Base-by-base conservation (phyloP, 2,888 invertebrate genomes). In the Cyrtodaria siliqua region DNA sequence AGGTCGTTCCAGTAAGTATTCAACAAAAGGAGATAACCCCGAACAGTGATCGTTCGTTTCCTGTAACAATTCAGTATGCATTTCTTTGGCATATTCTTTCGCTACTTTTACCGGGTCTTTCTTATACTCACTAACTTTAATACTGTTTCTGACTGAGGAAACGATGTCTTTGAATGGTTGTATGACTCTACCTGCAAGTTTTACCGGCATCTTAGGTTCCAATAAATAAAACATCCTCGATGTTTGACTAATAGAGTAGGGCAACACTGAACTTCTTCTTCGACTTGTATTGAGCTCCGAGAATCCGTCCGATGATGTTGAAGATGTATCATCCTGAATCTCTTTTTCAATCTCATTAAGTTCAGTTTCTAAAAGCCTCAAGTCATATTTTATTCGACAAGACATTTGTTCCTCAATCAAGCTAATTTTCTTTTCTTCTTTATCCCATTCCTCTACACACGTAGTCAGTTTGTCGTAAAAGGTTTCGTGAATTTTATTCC, bases 311-410 rank as follows among this genome's bases (percentile, higher is more conserved):
- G 49, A 53, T 1, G 50, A 59, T 0, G 44, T 33, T 0, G 63
- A 70, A 1, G 60, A 75, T 9, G 57, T 38, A 26, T 72, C 75
- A 12, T 68, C 71, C 9, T 80, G 71, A 23, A 88, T 71, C 20
- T 85, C 82, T 2, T 59, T 62, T 27, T 85, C 84, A 20, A 87
- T 81, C 6, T 78, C 67, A 16, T 66, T 52, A 24, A 89, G 55
- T 33, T 89, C 86, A 2, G 80, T 74, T 70, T 86, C 76, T 2
- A 89, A 69, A 4, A 86, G 57, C 12, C 69, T 56, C n/a, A 87
- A 60, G n/a, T 86, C 69, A 9, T 57, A n/a, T 50, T 82, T 82
- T 16, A 86, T 76, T 23, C 75, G 29, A 20, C 16, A 42, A 3
- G 77, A 63, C 44, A 87, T 66, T 0, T 71, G 62, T 23, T 62